These are phyloP conservation scores for Cheilosia variabilis DNA, from an alignment of 2,888 invertebrate genomes.

Conservation along the genomic window DNA sequence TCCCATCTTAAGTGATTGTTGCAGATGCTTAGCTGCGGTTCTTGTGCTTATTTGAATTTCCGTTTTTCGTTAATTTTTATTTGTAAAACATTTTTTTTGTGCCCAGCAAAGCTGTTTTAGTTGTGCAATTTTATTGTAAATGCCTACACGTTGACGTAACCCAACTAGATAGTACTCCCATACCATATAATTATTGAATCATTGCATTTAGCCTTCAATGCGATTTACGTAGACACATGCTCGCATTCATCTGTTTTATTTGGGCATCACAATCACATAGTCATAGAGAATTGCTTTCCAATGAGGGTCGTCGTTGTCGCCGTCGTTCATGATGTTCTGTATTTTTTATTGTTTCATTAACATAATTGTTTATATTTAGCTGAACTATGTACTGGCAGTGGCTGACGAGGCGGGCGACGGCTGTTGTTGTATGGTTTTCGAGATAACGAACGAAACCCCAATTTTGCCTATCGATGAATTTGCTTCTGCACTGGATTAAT, in stretches of 20 bases:
- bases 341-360: slow-evolving; percentile 18
- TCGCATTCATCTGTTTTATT: slow-evolving; percentile 33
- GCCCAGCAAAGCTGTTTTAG: slow-evolving; percentile 9
- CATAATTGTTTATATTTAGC: slow-evolving; percentile 44
- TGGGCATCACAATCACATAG: slow-evolving; percentile 17
- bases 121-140: slow-evolving; percentile 33
- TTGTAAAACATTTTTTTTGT: slow-evolving; percentile 23
- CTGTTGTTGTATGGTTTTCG: not conserved
- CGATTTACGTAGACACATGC: slow-evolving; percentile 7
- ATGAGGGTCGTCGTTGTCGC: slow-evolving; percentile 11
- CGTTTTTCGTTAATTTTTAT: slow-evolving; percentile 29
- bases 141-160: slow-evolving; percentile 66
- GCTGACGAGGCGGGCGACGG: not conserved
- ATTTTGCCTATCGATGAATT: not conserved
- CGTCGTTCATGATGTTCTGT: slow-evolving; percentile 18
- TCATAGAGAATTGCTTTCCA: slow-evolving; percentile 27
- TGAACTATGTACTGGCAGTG: not conserved
- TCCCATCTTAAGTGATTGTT: slow-evolving; percentile 11
- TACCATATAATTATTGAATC: slow-evolving; percentile 56
- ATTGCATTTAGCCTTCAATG: slow-evolving; percentile 47
- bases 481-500: slow-evolving; percentile 4
- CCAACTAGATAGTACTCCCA: slow-evolving; percentile 19
- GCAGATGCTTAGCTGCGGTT: slow-evolving; percentile 24
- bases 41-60: slow-evolving; percentile 34
- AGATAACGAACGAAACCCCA: slow-evolving; percentile 11